These are phyloP conservation scores for Conomelus anceps DNA, from an alignment of 2,888 invertebrate genomes.

Conservation along the genomic window DNA sequence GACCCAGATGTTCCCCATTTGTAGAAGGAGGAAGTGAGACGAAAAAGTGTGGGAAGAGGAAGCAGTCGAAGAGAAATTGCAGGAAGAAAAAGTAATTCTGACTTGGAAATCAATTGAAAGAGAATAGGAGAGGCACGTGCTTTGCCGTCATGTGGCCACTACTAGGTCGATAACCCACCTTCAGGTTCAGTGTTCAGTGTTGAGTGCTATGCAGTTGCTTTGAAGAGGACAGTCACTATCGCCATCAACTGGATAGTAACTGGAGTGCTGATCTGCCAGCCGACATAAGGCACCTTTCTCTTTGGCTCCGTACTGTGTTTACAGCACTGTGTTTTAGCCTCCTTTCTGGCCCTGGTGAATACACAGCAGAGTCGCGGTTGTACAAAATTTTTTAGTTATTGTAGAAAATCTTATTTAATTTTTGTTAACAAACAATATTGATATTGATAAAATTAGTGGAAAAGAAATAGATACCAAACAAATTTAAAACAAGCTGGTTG, in stretches of 20 bases:
- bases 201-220: not conserved
- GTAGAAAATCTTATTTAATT: no score
- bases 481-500: no score
- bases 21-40: not conserved
- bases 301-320: no score
- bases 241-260: no score
- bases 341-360: no score
- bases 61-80: not conserved
- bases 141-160: not conserved
- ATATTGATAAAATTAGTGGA: no score
- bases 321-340: no score
- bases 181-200: not conserved
- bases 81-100: not conserved
- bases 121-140: not conserved
- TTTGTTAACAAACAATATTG: no score
- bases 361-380: no score
- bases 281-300: not conserved
- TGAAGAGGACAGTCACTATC: not conserved
- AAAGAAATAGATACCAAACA: no score
- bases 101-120: not conserved
- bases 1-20: not conserved
- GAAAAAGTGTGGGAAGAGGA: not conserved
- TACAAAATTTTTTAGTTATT: no score
- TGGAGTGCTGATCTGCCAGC: not conserved
- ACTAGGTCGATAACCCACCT: not conserved